Evolutionary conservation across 2,797 vertebrate genomes (phyloP).

Genomic region (Crocidura indochinensis): DNA sequence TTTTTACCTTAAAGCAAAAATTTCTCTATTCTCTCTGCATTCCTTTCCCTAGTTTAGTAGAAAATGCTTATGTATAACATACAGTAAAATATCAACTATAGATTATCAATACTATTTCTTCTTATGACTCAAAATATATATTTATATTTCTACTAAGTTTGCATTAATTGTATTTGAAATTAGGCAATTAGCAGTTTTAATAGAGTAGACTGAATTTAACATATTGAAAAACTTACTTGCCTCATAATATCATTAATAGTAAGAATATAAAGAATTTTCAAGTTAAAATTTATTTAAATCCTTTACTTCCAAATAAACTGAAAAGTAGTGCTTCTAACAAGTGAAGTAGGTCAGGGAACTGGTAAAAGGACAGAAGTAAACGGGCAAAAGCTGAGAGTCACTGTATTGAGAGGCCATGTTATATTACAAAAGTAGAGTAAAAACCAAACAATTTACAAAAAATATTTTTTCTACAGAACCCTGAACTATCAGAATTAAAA

Average conservation of each 20-base stretch:
- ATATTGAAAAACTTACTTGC: background rate
- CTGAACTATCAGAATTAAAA: no score
- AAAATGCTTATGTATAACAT: background rate
- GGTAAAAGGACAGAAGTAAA: rapidly evolving
- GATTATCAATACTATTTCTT: background rate
- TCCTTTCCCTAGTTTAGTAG: background rate
- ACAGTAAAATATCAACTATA: background rate
- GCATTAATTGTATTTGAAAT: no score
- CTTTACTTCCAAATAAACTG: no score
- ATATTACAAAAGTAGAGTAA: slow-evolving; percentile 3
- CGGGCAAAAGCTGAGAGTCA: background rate
- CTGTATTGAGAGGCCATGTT: background rate
- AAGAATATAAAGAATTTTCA: no score
- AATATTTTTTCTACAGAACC: background rate
- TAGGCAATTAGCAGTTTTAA: no score
- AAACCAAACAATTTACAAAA: background rate
- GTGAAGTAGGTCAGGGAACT: background rate
- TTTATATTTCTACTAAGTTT: slow-evolving; percentile 17
- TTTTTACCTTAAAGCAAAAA: slow-evolving; percentile 12
- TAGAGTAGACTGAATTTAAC: background rate
- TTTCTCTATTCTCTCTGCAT: background rate
- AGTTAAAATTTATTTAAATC: no score
- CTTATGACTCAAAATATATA: background rate
- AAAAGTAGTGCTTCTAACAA: background rate
- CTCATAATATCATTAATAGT: no score